Conservation (phyloP, 2,888 invertebrate genomes). For the Drosophila suboccidentalis region DNA sequence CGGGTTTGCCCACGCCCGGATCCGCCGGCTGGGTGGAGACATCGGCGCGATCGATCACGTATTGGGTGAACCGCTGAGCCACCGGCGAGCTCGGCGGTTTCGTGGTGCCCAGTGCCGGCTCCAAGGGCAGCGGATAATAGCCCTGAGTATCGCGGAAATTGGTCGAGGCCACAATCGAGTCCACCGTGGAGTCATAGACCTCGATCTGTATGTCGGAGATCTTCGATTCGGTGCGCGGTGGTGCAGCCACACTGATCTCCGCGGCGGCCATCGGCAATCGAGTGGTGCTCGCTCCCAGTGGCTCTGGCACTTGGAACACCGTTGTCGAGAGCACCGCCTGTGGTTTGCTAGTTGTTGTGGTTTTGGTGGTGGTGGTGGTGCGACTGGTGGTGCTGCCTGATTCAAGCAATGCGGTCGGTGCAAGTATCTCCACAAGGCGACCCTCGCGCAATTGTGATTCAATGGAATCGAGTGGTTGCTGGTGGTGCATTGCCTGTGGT, state of each 20-base stretch:
- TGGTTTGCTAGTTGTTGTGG: constrained; percentile 15
- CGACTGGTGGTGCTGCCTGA: constrained; percentile 4
- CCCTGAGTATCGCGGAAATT: constrained; percentile 81
- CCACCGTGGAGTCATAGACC: constrained; percentile 84
- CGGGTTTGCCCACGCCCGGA: constrained; percentile 73
- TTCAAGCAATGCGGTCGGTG: constrained; percentile 72
- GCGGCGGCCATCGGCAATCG: constrained; percentile 51
- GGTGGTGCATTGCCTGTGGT: constrained; percentile 47
- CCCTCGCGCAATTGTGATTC: constrained; percentile 74
- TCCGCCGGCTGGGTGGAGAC: constrained; percentile 79
- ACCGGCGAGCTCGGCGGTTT: constrained; percentile 59
- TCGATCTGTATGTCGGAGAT: constrained; percentile 85
- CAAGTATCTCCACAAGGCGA: constrained; percentile 82
- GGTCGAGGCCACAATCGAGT: constrained; percentile 83
- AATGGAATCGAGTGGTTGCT: constrained; percentile 53
- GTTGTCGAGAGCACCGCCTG: constrained; percentile 75
- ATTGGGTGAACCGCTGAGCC: constrained; percentile 82
- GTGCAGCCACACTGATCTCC: constrained; percentile 26
- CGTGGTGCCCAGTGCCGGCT: constrained; percentile 54
- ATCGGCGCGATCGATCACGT: constrained; percentile 83
- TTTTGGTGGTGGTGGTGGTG: constrained; percentile 7
- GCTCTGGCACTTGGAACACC: constrained; percentile 77
- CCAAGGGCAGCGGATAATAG: constrained; percentile 51
- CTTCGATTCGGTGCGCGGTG: constrained; percentile 80
- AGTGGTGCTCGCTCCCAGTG: constrained; percentile 63